phyloP scores from a whole-genome alignment of 1,140 invertebrate species.

The Leptestheria dahalacensis region DNA sequence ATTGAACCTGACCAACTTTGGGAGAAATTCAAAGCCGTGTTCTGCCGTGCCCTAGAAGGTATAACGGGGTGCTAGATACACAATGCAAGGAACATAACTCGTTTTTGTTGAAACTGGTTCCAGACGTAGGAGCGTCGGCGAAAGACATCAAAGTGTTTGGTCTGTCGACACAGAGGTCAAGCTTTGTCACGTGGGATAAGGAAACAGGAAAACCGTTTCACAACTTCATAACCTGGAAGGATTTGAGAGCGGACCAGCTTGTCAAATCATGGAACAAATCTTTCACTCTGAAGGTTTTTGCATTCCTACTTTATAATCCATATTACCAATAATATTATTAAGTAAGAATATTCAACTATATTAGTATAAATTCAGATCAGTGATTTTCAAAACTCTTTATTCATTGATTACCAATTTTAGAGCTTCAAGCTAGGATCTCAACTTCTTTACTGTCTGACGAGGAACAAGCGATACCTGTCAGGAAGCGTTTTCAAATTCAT shows the following conservation, averaged over 20 bases:
- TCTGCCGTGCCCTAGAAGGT: conserved; percentile 48
- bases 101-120: conserved; percentile 5
- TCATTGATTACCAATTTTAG: too few species aligned
- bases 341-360: too few species aligned
- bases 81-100: background rate
- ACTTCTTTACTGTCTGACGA: conserved; percentile 53
- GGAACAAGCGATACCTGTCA: conserved; percentile 62
- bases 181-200: conserved; percentile 78
- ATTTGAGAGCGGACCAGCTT: conserved; percentile 58
- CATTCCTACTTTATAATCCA: too few species aligned
- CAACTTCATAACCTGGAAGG: conserved; percentile 94
- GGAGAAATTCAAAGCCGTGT: conserved; percentile 48
- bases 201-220: conserved; percentile 67
- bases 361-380: too few species aligned
- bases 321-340: conserved; percentile 14
- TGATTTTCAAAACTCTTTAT: too few species aligned
- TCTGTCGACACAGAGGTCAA: conserved; percentile 71
- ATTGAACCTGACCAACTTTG: conserved; percentile 76
- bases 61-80: conserved; percentile 19
- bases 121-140: conserved; percentile 42
- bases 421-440: conserved; percentile 42
- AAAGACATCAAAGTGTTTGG: conserved; percentile 57
- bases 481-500: conserved; percentile 61
- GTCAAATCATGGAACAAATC: conserved; percentile 78
- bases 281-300: conserved; percentile 54